Evolutionary conservation across 1,140 invertebrate genomes (phyloP).

Genomic region (Halyomorpha halys): DNA sequence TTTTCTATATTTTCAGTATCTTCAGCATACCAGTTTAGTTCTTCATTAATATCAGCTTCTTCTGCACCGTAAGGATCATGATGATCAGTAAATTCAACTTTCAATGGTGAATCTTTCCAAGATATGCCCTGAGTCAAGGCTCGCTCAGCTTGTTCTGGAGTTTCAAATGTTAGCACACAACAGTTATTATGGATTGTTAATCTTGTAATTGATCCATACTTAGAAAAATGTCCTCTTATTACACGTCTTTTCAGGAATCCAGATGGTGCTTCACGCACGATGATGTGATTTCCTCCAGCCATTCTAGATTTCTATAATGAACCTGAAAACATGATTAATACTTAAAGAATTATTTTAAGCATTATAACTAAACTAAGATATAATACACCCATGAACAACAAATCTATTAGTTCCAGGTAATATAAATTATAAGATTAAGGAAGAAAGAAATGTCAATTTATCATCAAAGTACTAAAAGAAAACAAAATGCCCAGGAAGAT

Average conservation of each 20-base stretch:
- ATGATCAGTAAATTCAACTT: conserved; percentile 1
- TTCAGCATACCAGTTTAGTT: conserved; percentile 24
- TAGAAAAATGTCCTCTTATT: not conserved
- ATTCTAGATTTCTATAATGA: not conserved
- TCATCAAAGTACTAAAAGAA: no score
- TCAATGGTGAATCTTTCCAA: conserved; percentile 4
- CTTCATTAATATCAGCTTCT: conserved; percentile 15
- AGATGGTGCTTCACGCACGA: not conserved
- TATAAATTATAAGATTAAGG: no score
- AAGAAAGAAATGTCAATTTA: no score
- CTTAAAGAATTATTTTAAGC: no score
- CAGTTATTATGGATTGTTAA: not conserved
- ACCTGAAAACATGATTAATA: not conserved
- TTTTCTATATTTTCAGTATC: conserved; percentile 2
- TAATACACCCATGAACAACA: no score
- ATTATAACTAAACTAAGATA: no score
- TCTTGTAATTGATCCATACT: not conserved
- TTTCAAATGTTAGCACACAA: conserved; percentile 7
- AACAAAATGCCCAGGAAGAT: no score
- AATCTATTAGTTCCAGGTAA: no score
- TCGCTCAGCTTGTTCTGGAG: not conserved
- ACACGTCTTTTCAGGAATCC: conserved; percentile 1
- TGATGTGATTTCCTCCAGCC: not conserved
- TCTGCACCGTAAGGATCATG: conserved; percentile 10
- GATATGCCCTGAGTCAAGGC: not conserved